These are phyloP conservation scores for Rhogogaster chlorosoma DNA, from an alignment of 2,888 invertebrate genomes.

Conservation along the genomic window DNA sequence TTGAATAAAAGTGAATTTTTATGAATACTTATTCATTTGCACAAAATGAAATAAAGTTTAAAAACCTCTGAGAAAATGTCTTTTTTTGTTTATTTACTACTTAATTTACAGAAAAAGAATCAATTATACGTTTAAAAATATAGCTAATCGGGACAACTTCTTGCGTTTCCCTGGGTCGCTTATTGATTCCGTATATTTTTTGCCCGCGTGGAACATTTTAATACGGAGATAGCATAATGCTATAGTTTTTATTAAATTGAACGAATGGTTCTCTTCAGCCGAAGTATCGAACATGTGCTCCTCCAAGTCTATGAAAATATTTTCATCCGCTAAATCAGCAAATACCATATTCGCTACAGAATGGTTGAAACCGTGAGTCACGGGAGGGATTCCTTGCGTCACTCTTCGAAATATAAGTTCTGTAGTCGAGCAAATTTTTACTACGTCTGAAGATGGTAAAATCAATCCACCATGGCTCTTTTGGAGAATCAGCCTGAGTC, in stretches of 20 bases:
- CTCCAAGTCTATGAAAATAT: not conserved
- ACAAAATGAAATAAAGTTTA: too few species aligned
- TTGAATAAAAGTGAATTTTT: too few species aligned
- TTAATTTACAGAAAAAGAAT: too few species aligned
- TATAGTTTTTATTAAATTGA: not conserved
- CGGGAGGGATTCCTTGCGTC: not conserved
- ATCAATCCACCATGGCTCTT: constrained; percentile 3
- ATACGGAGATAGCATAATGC: too few species aligned
- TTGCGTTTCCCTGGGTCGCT: too few species aligned
- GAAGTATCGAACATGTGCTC: not conserved
- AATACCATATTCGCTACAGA: not conserved
- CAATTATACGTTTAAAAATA: too few species aligned
- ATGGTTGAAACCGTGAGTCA: constrained; percentile 17
- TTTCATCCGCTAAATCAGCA: not conserved
- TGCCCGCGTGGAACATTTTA: too few species aligned
- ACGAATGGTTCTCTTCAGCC: not conserved
- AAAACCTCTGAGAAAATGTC: too few species aligned
- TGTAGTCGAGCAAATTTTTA: constrained; percentile 6
- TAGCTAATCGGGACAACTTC: too few species aligned
- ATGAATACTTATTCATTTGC: too few species aligned
- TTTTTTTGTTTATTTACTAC: too few species aligned
- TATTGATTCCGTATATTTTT: too few species aligned
- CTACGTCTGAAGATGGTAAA: constrained; percentile 13
- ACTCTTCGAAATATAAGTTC: not conserved
- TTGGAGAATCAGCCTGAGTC: not conserved